Evolutionary conservation across 2,888 invertebrate genomes (phyloP).

Genomic region (Muschampia plurimacula): DNA sequence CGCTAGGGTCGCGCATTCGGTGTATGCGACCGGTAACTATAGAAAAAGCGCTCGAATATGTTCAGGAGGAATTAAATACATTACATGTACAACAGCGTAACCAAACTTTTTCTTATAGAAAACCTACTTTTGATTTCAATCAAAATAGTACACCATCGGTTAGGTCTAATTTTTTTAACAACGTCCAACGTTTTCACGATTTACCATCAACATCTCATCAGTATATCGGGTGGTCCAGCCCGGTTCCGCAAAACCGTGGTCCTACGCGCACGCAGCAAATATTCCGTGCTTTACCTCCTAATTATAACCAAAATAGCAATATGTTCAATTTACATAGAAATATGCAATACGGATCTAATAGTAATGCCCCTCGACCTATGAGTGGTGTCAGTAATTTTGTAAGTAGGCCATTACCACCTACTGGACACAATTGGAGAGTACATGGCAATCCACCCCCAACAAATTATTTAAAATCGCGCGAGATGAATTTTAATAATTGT

Average conservation of each 20-base stretch:
- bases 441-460: conserved; percentile 17
- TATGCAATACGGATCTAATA: background rate
- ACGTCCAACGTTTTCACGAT: too few species aligned
- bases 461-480: conserved; percentile 13
- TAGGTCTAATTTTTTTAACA: too few species aligned
- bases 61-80: conserved; percentile 19
- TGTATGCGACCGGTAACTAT: conserved; percentile 44
- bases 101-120: too few species aligned
- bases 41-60: conserved; percentile 34
- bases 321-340: background rate
- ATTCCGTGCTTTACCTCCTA: conserved; percentile 20
- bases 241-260: background rate
- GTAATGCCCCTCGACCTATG: conserved; percentile 12
- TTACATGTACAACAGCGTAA: background rate
- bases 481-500: conserved; percentile 14
- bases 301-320: conserved; percentile 8
- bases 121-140: too few species aligned
- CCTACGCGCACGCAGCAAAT: conserved; percentile 12
- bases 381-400: conserved; percentile 12
- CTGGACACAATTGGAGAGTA: conserved; percentile 15
- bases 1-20: conserved; percentile 41
- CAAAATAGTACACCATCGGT: too few species aligned
- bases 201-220: too few species aligned
- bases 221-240: too few species aligned
- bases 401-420: conserved; percentile 3